A percentile compares a stretch with the other conserved stretches of the same genome.
phyloP scores from a whole-genome alignment of 2,888 invertebrate species.

The Nymphalis c-album region DNA sequence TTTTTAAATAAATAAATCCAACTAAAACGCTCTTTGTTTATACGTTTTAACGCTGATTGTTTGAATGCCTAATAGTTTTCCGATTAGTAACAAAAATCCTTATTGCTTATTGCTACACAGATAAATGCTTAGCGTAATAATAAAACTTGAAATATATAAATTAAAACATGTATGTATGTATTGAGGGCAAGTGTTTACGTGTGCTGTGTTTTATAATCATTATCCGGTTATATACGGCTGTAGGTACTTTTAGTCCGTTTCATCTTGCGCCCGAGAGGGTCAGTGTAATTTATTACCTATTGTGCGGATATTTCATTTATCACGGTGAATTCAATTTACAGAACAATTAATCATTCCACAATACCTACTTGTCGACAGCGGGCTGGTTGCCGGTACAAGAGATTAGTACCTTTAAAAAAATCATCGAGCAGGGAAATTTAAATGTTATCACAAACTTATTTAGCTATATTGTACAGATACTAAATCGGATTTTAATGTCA shows the following conservation, averaged over 20 bases:
- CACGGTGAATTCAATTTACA: slow-evolving; percentile 81
- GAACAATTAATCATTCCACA: slow-evolving; percentile 80
- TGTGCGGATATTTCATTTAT: slow-evolving; percentile 81
- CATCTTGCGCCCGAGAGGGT: slow-evolving; percentile 77
- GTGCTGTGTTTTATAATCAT: slow-evolving; percentile 71
- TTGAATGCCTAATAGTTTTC: too few species aligned
- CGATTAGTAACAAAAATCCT: slow-evolving; percentile 1
- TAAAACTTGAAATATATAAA: background rate
- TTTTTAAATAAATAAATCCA: too few species aligned
- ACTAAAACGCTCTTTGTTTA: too few species aligned
- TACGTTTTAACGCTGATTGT: too few species aligned
- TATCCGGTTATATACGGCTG: slow-evolving; percentile 67
- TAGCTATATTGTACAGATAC: too few species aligned
- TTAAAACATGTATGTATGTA: slow-evolving; percentile 16
- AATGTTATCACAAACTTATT: background rate
- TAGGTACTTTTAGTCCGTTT: slow-evolving; percentile 73
- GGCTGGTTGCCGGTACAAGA: slow-evolving; percentile 58
- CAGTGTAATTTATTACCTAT: slow-evolving; percentile 81
- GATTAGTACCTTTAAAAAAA: slow-evolving; percentile 36
- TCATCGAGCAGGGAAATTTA: slow-evolving; percentile 8
- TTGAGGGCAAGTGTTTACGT: slow-evolving; percentile 64
- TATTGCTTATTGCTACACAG: background rate
- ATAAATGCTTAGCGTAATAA: background rate
- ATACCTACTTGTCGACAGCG: slow-evolving; percentile 78
- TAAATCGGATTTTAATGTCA: too few species aligned